Base-by-base conservation (phyloP, 2,888 invertebrate species). In the Drosophila acutilabella region DNA sequence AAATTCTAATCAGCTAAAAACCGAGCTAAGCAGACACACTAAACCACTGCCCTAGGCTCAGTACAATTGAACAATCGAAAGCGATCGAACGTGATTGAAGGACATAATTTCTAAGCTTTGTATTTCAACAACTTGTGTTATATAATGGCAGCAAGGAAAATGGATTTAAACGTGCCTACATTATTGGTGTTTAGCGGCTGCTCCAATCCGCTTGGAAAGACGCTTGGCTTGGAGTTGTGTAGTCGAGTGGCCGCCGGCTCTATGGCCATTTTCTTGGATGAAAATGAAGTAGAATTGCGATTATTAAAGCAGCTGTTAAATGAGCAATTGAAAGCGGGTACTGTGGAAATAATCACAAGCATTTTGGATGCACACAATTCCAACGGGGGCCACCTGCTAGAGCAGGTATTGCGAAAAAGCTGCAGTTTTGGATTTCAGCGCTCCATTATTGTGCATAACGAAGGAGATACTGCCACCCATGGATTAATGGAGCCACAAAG, bases 181-280 rank as follows among this genome's bases (percentile, higher is more conserved):
- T 94, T 94, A 83, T 94, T 94, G 83, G 90, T 98, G 48, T 93
- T 98, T 38, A 96, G 98, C 13, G 98, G 98, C 13, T 96, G 97
- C 0, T 97, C 97, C 57, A 91, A 96, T 91, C 97, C 98, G 30
- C 96, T 98, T 58, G 98, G 98, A 8, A 94, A 94, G 86, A 94
- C 95, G 58, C 94, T 98, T 98, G 56, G 96, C 97, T 92, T 95
- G 60, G 95, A 96, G 90, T 93, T 97, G 71, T 94, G 96, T 0
- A 93, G 94, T 74, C 93, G 94, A 61, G 93, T 98, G 53, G 94
- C 94, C 20, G 92, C 94, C 6, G 95, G 94, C 40, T 98, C 98
- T 0, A 89, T 95, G 18, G 93, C 97, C 83, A 91, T 98, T 11
- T 93, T 98, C 23, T 90, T 97, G 38, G 97, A 98, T n/a, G 94